Conservation (phyloP, 2,797 vertebrate species). For the Platalea minor region DNA sequence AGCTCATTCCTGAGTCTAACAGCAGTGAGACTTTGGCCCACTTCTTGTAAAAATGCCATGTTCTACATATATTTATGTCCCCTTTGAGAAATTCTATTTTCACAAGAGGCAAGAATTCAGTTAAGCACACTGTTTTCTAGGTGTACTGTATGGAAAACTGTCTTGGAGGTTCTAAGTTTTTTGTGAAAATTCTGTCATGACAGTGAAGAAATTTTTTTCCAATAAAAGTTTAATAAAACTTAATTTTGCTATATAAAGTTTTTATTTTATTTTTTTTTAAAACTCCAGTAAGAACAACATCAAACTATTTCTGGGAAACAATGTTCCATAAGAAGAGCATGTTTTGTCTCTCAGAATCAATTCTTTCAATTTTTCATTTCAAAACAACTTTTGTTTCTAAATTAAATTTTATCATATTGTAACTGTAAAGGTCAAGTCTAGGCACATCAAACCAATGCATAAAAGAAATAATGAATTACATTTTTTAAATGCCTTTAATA, state of each 20-base stretch:
- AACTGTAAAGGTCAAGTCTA: background rate
- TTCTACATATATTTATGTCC: background rate
- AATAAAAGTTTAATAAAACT: background rate
- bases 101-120: background rate
- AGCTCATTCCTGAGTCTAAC: background rate
- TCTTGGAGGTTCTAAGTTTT: background rate
- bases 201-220: background rate
- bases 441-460: background rate
- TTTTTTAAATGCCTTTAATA: background rate
- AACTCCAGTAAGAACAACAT: background rate
- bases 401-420: background rate
- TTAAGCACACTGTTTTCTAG: background rate
- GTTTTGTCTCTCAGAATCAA: background rate
- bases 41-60: background rate
- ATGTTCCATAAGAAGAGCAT: background rate
- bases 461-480: background rate
- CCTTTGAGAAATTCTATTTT: background rate
- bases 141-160: background rate
- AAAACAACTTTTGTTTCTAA: background rate
- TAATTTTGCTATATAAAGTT: background rate
- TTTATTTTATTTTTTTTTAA: background rate
- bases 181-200: background rate
- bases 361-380: background rate
- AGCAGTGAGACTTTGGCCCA: background rate
- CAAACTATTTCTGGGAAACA: background rate